Conservation (phyloP, 1,140 invertebrate genomes). For the Apis dorsata region DNA sequence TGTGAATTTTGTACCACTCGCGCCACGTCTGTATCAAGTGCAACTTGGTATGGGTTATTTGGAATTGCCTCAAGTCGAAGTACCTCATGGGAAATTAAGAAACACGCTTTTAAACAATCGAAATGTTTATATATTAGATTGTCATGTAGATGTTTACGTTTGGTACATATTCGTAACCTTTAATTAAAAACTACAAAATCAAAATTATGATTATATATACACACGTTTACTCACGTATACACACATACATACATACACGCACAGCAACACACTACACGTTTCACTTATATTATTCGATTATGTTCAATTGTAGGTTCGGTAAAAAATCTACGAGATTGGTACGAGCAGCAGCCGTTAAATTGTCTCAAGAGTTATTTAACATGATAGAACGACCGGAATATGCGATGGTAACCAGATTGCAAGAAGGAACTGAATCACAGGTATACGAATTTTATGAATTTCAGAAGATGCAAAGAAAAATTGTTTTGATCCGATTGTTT, state of each 20-base stretch:
- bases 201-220: neutral
- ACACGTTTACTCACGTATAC: too few relatives aligned
- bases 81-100: slow-evolving; percentile 87
- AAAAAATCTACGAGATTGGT: slow-evolving; percentile 98
- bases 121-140: slow-evolving; percentile 98
- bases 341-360: slow-evolving; percentile 96
- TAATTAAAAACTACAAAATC: neutral
- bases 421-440: slow-evolving; percentile 91
- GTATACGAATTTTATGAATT: slow-evolving; percentile 70
- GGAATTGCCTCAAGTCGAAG: slow-evolving; percentile 97
- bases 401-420: slow-evolving; percentile 93
- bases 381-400: slow-evolving; percentile 95
- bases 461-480: neutral
- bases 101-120: slow-evolving; percentile 92
- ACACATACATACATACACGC: neutral
- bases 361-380: slow-evolving; percentile 96
- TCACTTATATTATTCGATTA: neutral
- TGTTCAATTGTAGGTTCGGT: slow-evolving; percentile 88
- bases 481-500: neutral
- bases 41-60: slow-evolving; percentile 98
- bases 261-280: too few relatives aligned
- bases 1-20: slow-evolving; percentile 87
- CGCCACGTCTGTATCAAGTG: slow-evolving; percentile 95
- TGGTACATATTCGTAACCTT: slow-evolving; percentile 84
- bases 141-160: slow-evolving; percentile 97